phyloP scores from a whole-genome alignment of 2,888 invertebrate species.

The Anoncus sp. region DNA sequence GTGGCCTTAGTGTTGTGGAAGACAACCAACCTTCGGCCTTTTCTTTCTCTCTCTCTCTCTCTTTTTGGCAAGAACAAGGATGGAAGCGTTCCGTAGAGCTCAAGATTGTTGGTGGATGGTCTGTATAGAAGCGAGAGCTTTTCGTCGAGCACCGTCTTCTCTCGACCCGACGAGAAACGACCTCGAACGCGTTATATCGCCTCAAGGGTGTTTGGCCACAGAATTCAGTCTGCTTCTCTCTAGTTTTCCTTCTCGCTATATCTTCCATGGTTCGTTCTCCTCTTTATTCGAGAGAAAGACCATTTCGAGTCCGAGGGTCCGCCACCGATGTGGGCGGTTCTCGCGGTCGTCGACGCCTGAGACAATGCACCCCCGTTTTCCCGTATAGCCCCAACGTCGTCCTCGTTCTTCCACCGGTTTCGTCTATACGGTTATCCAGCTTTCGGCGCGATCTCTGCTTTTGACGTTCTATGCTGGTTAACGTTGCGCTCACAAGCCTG shows the following conservation, averaged over 20 bases:
- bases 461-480: conserved; percentile 34
- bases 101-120: conserved; percentile 54
- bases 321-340: conserved; percentile 58
- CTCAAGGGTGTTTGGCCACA: conserved; percentile 61
- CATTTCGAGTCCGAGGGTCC: conserved; percentile 60
- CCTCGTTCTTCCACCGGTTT: conserved; percentile 27
- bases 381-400: no score
- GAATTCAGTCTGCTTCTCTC: conserved; percentile 51
- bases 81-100: conserved; percentile 39
- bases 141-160: conserved; percentile 32
- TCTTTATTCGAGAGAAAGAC: conserved; percentile 58
- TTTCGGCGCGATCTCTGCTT: conserved; percentile 50
- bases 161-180: conserved; percentile 50
- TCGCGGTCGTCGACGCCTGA: conserved; percentile 60
- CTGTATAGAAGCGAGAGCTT: conserved; percentile 43
- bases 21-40: conserved; percentile 44
- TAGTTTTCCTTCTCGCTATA: conserved; percentile 25
- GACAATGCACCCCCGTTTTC: conserved; percentile 61
- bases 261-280: conserved; percentile 45
- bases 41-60: conserved; percentile 2
- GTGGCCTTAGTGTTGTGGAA: conserved; percentile 33
- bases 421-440: conserved; percentile 24
- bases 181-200: conserved; percentile 61
- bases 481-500: not conserved
- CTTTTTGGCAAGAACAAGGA: conserved; percentile 16